Conservation (phyloP, 1,140 invertebrate species). For the Dinoponera quadriceps region DNA sequence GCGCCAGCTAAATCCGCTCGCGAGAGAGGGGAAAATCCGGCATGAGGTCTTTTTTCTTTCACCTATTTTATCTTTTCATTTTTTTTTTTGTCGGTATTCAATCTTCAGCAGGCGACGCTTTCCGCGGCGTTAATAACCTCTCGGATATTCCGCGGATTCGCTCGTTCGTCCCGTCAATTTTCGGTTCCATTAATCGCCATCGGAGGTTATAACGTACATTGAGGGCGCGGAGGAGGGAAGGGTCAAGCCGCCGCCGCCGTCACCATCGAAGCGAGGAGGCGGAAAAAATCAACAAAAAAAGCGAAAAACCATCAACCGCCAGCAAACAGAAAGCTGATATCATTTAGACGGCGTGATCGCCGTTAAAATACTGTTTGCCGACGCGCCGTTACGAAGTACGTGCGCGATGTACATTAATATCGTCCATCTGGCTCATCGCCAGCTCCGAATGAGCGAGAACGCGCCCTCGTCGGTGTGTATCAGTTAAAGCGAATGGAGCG, state of each 20-base stretch:
- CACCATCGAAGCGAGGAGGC: no score
- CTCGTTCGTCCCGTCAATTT: constrained; percentile 24
- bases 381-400: constrained; percentile 48
- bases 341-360: constrained; percentile 34
- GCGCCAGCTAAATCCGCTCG: background rate
- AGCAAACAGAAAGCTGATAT: constrained; percentile 55
- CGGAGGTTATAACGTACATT: constrained; percentile 25
- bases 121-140: constrained; percentile 21
- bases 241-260: no score
- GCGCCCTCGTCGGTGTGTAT: constrained; percentile 17
- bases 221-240: background rate
- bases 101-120: constrained; percentile 10
- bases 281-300: constrained; percentile 2
- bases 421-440: constrained; percentile 58
- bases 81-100: background rate
- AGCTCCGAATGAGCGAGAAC: constrained; percentile 38
- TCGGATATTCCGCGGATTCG: constrained; percentile 10
- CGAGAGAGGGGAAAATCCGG: background rate
- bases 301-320: constrained; percentile 46
- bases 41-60: background rate
- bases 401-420: constrained; percentile 59
- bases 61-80: no score
- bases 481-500: constrained; percentile 56
- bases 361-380: constrained; percentile 55
- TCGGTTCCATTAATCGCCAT: constrained; percentile 47